Base-by-base conservation (phyloP, 2,113 vertebrate genomes). In the cat (Felis catus) region DNA sequence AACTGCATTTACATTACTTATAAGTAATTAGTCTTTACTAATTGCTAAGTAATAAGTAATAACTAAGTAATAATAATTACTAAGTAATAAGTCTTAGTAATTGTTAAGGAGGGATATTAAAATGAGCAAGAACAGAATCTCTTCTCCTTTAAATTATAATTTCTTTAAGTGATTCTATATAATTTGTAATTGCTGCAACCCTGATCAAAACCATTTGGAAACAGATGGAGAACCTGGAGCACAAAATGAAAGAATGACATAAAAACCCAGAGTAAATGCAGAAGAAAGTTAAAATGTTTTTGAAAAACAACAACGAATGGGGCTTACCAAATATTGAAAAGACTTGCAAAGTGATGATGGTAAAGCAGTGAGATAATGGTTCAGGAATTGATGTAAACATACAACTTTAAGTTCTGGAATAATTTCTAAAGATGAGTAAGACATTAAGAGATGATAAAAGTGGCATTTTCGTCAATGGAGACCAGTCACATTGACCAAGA, bases 401-500 rank as follows among this genome's bases (percentile, higher is more conserved):
- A 13, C 5, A 27, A 16, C 13, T 31, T 36, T 81, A 70, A 45
- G 41, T 45, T 81, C 29, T 31, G 13, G 36, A 48, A 71, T 33
- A n/a, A 0, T 71, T 71, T 82, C 51, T 36, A 83, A n/a, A 45
- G 79, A 45, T 14, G 36, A 25, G 0, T 27, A 12, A 61, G 29
- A 39, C 39, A 36, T 18, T 9, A 53, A 2, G 7, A 29, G 14
- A 21, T 2, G 33, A 31, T 51, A 31, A 39, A 66, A 15, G 41
- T 16, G 13, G 8, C 51, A 16, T 58, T 14, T 55, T 45, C 19
- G 4, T 70, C 76, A 4, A 4, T 3, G 36, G 36, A 33, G 19
- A 53, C 0, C 0, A 18, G 48, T 53, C 25, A 39, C 0, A 0
- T 15, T 53, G 23, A 23, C n/a, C 45, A 23, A 19, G 31, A 29